Base-by-base conservation (phyloP, 2,113 vertebrate species). In the Aegypius monachus region DNA sequence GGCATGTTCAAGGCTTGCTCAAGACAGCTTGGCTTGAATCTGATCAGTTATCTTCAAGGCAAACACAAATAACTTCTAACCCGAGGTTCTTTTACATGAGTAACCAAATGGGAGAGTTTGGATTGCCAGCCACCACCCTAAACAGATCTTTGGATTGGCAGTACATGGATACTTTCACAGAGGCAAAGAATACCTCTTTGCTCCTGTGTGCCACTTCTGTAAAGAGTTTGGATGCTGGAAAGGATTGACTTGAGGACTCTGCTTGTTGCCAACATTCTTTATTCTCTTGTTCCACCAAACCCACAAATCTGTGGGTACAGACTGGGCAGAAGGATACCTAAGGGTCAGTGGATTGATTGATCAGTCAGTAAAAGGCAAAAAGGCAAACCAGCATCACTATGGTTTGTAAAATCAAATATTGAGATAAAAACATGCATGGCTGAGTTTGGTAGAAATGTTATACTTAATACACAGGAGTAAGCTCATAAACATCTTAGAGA, bases 1-100 rank as follows among this genome's bases (percentile, higher is more conserved):
- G 95, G 88, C 95, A 84, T 16, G 66, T 91, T 94, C 78, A 91
- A 95, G 53, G 66, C 95, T 95, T 96, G 93, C 45, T 91, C 62
- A 72, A 90, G 79, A 74, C 34, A 92, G 36, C 23, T 88, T 94
- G 79, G 5, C 79, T 92, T 83, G 31, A 94, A 88, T 58, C 32
- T 80, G 78, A 92, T 86, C 81, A 19, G 62, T 77, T 66, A 92
- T 96, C 80, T 95, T 94, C 75, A 61, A 86, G n/a, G 65, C 40
- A 96, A 96, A 80, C 50, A 80, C 29, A 66, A 88, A 38, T 78
- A 71, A 9, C 36, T 88, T 90, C 45, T 90, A 88, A 86, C 65
- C 52, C 26, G 61, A 86, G 63, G 65, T 85, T 53, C n/a, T 96
- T 66, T 86, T 62, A 66, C 15, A 2, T 38, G n/a, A 86, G 20